These are phyloP conservation scores for Pterostichus niger DNA, from an alignment of 2,888 invertebrate genomes.

Conservation along the genomic window DNA sequence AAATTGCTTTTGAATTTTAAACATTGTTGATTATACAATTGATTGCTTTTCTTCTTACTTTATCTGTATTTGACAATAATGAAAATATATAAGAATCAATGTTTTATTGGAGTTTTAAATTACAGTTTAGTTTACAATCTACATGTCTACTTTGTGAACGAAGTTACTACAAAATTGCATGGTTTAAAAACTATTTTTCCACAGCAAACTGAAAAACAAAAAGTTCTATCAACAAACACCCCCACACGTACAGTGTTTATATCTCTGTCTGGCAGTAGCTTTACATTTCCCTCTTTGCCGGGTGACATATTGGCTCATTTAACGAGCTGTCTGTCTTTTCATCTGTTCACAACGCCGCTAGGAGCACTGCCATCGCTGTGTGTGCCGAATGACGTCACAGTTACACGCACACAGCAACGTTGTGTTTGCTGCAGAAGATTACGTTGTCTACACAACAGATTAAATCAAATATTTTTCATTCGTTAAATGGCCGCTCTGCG, in stretches of 20 bases:
- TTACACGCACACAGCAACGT: neutral
- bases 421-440: conserved; percentile 72
- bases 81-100: too few species aligned
- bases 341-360: conserved; percentile 26
- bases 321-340: conserved; percentile 61
- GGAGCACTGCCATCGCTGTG: conserved; percentile 1
- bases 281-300: conserved; percentile 15
- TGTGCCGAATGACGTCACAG: conserved; percentile 4
- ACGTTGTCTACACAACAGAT: conserved; percentile 77
- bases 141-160: neutral
- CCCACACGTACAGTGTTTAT: conserved; percentile 40
- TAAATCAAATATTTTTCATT: conserved; percentile 78
- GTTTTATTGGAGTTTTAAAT: too few species aligned
- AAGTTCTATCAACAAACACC: conserved; percentile 10
- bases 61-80: too few species aligned
- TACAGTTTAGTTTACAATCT: too few species aligned
- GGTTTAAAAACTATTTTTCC: neutral
- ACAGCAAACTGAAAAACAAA: neutral
- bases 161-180: neutral
- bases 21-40: too few species aligned
- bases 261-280: conserved; percentile 47
- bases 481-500: conserved; percentile 67
- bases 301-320: conserved; percentile 64
- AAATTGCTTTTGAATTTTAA: too few species aligned
- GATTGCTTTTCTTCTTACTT: too few species aligned